Percentiles rank a stretch among this genome's conserved stretches.
Conservation (phyloP, 2,797 vertebrate genomes). For the Acanthiza pusilla region DNA sequence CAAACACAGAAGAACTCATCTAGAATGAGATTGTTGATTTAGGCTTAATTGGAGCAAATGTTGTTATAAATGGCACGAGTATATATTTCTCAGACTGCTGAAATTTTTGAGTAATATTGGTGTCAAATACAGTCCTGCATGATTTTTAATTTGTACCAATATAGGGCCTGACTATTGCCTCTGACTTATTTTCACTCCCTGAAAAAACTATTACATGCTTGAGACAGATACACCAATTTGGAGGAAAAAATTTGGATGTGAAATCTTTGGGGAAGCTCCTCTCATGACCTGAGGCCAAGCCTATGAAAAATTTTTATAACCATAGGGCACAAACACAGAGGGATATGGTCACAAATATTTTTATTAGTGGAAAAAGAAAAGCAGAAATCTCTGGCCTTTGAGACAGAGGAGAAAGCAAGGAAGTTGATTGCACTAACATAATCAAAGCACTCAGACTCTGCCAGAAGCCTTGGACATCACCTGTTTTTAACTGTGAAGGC, state of each 20-base stretch:
- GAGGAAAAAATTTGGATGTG: neutral
- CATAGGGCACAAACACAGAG: neutral
- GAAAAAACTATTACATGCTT: neutral
- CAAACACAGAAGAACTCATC: neutral
- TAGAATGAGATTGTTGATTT: neutral
- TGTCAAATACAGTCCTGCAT: neutral
- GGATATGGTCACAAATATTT: neutral
- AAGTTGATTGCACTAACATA: neutral
- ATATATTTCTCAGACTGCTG: neutral
- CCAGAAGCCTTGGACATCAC: slow-evolving; percentile 27
- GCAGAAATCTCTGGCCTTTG: neutral
- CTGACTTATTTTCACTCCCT: neutral
- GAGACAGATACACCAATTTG: neutral
- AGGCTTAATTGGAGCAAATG: neutral
- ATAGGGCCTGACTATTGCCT: neutral
- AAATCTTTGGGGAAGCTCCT: neutral
- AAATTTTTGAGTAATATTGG: neutral
- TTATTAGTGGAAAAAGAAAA: neutral
- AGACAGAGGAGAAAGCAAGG: neutral
- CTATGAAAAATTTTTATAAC: neutral
- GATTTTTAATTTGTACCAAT: neutral
- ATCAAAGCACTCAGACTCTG: neutral
- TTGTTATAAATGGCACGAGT: neutral
- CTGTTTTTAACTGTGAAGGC: neutral
- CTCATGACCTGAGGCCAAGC: neutral